A percentile compares a stretch with the other conserved stretches of the same genome.
Evolutionary conservation across 1,140 invertebrate species (phyloP).

Genomic region (Mylabris phalerata): DNA sequence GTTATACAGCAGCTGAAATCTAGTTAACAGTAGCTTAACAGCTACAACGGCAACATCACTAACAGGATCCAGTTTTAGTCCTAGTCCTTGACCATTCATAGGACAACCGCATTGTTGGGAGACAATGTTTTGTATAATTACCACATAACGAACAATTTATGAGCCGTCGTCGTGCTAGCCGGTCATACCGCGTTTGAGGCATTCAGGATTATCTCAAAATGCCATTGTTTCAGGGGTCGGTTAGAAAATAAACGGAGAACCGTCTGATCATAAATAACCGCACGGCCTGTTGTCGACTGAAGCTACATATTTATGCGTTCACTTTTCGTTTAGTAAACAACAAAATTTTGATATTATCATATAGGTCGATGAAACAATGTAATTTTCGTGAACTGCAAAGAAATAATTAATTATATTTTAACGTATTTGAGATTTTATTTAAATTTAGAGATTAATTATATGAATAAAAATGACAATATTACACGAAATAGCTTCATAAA

Average conservation of each 20-base stretch:
- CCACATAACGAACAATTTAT: constrained; percentile 30
- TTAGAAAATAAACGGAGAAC: constrained; percentile 12
- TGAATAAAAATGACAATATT: no score
- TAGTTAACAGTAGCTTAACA: no score
- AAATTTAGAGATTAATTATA: no score
- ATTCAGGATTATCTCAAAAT: constrained; percentile 18
- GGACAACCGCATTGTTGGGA: constrained; percentile 22
- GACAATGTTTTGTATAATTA: constrained; percentile 33
- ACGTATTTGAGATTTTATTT: no score
- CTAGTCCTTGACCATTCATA: no score
- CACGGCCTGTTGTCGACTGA: constrained; percentile 12
- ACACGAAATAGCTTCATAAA: no score
- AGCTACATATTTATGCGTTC: constrained; percentile 14
- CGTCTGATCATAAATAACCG: constrained; percentile 12
- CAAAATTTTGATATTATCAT: not conserved
- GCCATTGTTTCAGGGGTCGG: constrained; percentile 17
- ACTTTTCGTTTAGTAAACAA: not conserved
- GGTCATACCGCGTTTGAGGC: constrained; percentile 17
- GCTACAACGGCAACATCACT: no score
- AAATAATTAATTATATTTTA: not conserved
- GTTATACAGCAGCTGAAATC: no score
- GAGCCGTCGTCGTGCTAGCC: constrained; percentile 9
- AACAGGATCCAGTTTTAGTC: no score
- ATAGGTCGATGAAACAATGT: not conserved
- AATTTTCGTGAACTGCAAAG: not conserved